These are phyloP conservation scores for Axis porcinus DNA, from an alignment of 2,113 vertebrate species.

Conservation along the genomic window DNA sequence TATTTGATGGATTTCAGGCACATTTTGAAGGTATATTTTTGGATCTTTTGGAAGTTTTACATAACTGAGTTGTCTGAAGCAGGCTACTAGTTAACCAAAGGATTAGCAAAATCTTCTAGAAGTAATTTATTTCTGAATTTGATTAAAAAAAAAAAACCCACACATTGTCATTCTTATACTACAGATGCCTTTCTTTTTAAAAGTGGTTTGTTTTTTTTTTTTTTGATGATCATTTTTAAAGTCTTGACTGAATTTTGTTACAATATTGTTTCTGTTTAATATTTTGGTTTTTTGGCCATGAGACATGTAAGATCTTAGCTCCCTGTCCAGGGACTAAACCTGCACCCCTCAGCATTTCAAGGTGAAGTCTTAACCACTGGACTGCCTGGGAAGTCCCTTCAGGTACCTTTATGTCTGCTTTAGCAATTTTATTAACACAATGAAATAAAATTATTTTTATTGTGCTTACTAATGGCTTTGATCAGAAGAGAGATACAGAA, in stretches of 20 bases:
- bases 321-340: not conserved
- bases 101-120: not conserved
- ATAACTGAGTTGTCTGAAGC: not conserved
- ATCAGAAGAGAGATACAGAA: not conserved
- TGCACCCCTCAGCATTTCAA: not conserved
- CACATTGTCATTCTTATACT: not conserved
- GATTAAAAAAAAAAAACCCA: not conserved
- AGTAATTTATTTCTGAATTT: slow-evolving; percentile 18
- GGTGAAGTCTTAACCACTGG: not conserved
- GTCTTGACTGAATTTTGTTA: not conserved
- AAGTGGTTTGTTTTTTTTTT: not conserved
- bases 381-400: not conserved
- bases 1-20: not conserved
- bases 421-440: not conserved
- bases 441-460: not conserved
- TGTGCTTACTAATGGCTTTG: not conserved
- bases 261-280: not conserved
- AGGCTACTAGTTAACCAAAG: not conserved
- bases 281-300: not conserved
- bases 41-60: not conserved
- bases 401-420: slow-evolving; percentile 1
- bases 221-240: not conserved
- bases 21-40: not conserved
- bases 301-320: not conserved
- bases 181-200: not conserved